Evolutionary conservation across 2,888 invertebrate species (phyloP), one percentile per base, ranked within the genome.

Genomic region (Timandra comae): DNA sequence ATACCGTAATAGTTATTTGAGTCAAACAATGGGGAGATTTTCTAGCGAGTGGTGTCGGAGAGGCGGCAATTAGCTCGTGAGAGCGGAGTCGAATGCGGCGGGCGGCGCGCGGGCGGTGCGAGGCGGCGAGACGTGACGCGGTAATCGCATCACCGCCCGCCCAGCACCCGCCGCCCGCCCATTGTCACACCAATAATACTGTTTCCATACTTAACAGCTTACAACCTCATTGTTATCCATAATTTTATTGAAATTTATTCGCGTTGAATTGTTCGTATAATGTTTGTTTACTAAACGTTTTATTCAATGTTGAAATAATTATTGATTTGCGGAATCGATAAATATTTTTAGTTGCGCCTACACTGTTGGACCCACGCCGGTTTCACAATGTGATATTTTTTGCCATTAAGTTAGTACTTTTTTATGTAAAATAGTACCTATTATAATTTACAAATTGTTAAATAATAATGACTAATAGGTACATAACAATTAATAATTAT

Each of bases 1-100:
- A 69, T 82, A 68, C 65, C 71, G 66, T 75, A 78, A 84, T 81
- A 81, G 79, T 84, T 82, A 84, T 85, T 79, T 76, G 65, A 68
- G 64, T 70, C 57, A 66, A 78, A 85, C 84, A 85, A 84, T 80
- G 65, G 62, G 19, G 40, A 56, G 70, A 73, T 81, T 78, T 81
- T 66, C 70, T 67, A 70, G 73, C 72, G 52, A 62, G 69, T 72
- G 69, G 66, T 66, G 71, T 67, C 75, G 79, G 78, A 77, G 67
- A 77, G 72, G 68, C 61, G 61, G 56, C 78, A 84, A 82, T 85
- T 82, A 85, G 77, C 81, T 80, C 84, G 69, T 64, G 53, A 76
- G 75, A 76, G 69, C 60, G 77, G 53, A 40, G 67, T 57, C 62
- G 71, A 85, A 84, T 30, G 30, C 40, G 27, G 33, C 41, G 42